phyloP scores from a whole-genome alignment of 2,797 vertebrate species.

The Vultur gryphus region DNA sequence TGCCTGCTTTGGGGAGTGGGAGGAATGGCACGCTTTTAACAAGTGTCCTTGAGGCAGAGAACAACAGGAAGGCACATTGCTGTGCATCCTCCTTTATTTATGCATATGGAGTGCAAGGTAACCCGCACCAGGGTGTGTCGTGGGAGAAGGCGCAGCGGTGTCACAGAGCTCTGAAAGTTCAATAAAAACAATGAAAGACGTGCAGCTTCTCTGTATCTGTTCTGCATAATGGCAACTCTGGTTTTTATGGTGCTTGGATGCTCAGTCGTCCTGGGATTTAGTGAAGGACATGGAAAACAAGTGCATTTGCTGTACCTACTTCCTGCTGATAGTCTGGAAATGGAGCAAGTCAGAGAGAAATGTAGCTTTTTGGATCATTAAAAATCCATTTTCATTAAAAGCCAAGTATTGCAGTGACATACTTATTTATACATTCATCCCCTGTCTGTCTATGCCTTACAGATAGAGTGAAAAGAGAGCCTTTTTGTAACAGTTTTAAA shows the following conservation, averaged over 20 bases:
- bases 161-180: not conserved
- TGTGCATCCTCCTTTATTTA: not conserved
- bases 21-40: not conserved
- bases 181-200: not conserved
- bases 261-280: not conserved
- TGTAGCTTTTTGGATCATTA: slow-evolving; percentile 24
- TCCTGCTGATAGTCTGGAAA: slow-evolving; percentile 16
- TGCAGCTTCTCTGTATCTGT: not conserved
- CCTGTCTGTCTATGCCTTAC: not conserved
- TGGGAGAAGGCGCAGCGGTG: not conserved
- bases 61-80: not conserved
- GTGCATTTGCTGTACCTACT: not conserved
- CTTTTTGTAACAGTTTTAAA: slow-evolving; percentile 44
- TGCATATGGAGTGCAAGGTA: slow-evolving; percentile 12
- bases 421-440: slow-evolving; percentile 36
- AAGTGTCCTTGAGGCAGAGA: slow-evolving; percentile 26
- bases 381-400: slow-evolving; percentile 60
- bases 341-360: slow-evolving; percentile 9
- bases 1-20: not conserved
- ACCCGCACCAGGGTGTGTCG: not conserved
- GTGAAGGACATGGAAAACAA: slow-evolving; percentile 13
- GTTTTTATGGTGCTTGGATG: not conserved
- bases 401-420: not conserved
- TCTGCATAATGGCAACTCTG: not conserved
- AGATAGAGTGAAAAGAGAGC: not conserved